Evolutionary conservation across 2,797 vertebrate species (phyloP).

Genomic region (Galagoides demidoff): DNA sequence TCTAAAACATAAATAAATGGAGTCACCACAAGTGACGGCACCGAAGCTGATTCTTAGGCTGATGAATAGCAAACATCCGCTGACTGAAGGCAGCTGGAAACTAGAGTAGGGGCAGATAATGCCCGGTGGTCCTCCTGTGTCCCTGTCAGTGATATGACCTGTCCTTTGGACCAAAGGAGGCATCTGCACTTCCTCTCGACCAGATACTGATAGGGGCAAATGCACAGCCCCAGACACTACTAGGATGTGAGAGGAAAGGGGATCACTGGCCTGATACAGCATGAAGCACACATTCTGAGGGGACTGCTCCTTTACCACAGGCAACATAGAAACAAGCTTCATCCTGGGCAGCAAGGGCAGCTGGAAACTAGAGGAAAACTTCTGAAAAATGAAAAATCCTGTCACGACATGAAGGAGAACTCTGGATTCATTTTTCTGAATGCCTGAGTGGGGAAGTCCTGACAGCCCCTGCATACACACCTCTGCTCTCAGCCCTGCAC

Average conservation of each 20-base stretch:
- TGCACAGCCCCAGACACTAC: background rate
- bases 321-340: background rate
- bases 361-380: background rate
- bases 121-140: background rate
- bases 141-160: background rate
- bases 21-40: conserved; percentile 43
- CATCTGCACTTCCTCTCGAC: background rate
- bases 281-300: background rate
- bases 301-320: background rate
- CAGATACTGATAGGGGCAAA: background rate
- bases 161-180: background rate
- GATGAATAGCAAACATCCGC: conserved; percentile 47
- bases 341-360: background rate
- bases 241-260: background rate
- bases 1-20: conserved; percentile 66
- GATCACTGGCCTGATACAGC: no score
- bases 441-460: no score
- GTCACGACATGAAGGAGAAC: background rate
- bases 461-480: background rate
- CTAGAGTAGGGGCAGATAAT: background rate
- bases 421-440: background rate
- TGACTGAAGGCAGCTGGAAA: conserved; percentile 55
- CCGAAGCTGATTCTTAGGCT: conserved; percentile 39
- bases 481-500: no score
- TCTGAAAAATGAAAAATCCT: background rate